Base-by-base conservation (phyloP, 2,113 vertebrate genomes). In the Rhegmatorhina hoffmannsi region DNA sequence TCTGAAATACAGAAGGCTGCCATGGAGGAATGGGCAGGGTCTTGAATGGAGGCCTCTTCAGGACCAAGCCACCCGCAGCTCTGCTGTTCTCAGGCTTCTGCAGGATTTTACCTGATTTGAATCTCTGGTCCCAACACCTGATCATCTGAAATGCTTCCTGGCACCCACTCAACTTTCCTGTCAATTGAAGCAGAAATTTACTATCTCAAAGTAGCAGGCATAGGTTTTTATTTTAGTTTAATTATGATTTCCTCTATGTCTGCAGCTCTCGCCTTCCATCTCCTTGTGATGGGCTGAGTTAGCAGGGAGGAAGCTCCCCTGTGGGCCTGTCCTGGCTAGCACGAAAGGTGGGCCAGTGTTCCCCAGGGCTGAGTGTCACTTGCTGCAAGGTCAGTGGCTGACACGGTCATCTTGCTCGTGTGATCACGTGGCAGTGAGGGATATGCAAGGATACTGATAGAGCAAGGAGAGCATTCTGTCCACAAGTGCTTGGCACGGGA, bases 1-100 rank as follows among this genome's bases (percentile, higher is more conserved):
- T 79, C n/a, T 72, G 33, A 59, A 58, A 34, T 14, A 20, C 6
- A n/a, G 52, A 80, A 76, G 17, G 34, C 49, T 89, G 66, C 31
- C 0, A 0, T 29, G 72, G 53, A 72, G 55, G 49, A 80, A 68
- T 1, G 14, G 55, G 17, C 38, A 40, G 12, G 16, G 13, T 70
- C 31, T 17, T 21, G 26, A 23, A 16, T 20, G 17, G 38, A 23
- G 14, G 36, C 47, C 47, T 62, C 7, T 52, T 84, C 14, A 59
- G 28, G 46, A 36, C 31, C 56, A 62, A 49, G n/a, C 23, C 23
- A 46, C 44, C 17, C 15, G 15, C 49, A 86, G 63, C 53, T 91
- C 49, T 72, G 64, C 49, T 72, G 29, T 8, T 72, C 11, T 70
- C 6, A 8, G 67, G 34, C 43, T 59, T 59, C 62, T 34, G 47